Evolutionary conservation across 1,140 invertebrate genomes (phyloP), one percentile per base, ranked within the genome.

Genomic region (Apis florea): DNA sequence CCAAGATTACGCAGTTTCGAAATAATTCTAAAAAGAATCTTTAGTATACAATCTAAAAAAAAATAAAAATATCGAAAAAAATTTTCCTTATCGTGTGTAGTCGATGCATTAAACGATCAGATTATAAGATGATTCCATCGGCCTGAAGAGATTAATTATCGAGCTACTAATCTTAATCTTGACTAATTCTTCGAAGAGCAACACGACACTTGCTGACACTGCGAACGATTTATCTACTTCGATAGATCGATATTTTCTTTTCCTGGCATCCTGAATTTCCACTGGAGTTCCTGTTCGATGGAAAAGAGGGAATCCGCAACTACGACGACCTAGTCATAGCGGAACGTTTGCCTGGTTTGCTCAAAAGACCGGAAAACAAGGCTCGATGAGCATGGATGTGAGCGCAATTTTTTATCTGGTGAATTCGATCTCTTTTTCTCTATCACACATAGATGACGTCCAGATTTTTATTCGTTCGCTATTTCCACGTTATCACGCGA

Each of bases 331-430:
- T 63, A 21, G 56, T 13, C n/a, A 40, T n/a, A 19, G 67, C 9
- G n/a, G 31, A 75, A 75, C 71, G n/a, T 54, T 79, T 67, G 54
- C 51, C 53, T 54, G 58, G 71, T 51, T 31, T 79, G 83, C 82
- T 81, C 83, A 88, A 89, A 85, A 66, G 80, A n/a, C 40, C 76
- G 80, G 80, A 87, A 89, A 89, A 88, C 68, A 83, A 80, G 87
- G 61, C 54, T 56, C 51, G 70, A 68, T 64, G 70, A 49, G n/a
- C 79, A 68, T 61, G 76, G 71, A 83, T 78, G 74, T 26, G 80
- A 85, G 70, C 58, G 69, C 61, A 85, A 85, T 79, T 82, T 89
- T 85, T 88, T 88, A 76, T n/a, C 51, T 17, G 54, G 40, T 51
- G 83, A 87, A 86, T 85, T 82, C 74, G 53, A 86, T 77, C 58